Conservation (phyloP, 2,888 invertebrate genomes). For the Drosophila putrida region DNA sequence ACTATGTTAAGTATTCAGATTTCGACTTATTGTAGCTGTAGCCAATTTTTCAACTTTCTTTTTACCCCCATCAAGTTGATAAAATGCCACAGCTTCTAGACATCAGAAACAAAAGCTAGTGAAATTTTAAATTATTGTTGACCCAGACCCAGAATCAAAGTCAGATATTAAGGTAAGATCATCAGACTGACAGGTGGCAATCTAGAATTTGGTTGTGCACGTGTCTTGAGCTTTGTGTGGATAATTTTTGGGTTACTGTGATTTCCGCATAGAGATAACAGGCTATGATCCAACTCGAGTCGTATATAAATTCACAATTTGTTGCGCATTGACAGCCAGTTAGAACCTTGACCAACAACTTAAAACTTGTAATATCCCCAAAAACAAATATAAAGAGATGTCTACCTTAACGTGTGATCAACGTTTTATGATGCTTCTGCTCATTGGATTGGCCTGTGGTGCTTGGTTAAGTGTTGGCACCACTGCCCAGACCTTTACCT, state of each 20-base stretch:
- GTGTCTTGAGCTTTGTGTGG: slow-evolving; percentile 18
- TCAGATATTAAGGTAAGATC: slow-evolving; percentile 11
- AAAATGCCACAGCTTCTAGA: background rate
- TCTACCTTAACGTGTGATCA: slow-evolving; percentile 41
- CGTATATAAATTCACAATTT: slow-evolving; percentile 58
- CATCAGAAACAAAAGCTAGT: background rate
- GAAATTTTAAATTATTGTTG: slow-evolving; percentile 20
- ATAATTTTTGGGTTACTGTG: slow-evolving; percentile 6
- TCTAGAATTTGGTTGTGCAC: slow-evolving; percentile 30
- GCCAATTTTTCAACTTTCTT: background rate
- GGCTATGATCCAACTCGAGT: background rate
- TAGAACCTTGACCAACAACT: slow-evolving; percentile 40
- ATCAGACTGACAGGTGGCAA: slow-evolving; percentile 32
- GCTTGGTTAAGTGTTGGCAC: slow-evolving; percentile 18
- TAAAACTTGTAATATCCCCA: background rate
- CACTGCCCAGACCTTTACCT: slow-evolving; percentile 56
- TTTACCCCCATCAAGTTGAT: background rate
- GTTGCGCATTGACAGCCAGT: slow-evolving; percentile 45
- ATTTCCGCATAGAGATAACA: slow-evolving; percentile 68
- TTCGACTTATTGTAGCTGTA: background rate
- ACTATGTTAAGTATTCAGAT: slow-evolving; percentile 1
- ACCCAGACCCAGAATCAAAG: slow-evolving; percentile 31
- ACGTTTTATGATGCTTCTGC: slow-evolving; percentile 40
- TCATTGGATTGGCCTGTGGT: slow-evolving; percentile 33
- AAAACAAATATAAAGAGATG: slow-evolving; percentile 27